Conservation (phyloP, 2,888 invertebrate species). For the Dysmachus trigonus region DNA sequence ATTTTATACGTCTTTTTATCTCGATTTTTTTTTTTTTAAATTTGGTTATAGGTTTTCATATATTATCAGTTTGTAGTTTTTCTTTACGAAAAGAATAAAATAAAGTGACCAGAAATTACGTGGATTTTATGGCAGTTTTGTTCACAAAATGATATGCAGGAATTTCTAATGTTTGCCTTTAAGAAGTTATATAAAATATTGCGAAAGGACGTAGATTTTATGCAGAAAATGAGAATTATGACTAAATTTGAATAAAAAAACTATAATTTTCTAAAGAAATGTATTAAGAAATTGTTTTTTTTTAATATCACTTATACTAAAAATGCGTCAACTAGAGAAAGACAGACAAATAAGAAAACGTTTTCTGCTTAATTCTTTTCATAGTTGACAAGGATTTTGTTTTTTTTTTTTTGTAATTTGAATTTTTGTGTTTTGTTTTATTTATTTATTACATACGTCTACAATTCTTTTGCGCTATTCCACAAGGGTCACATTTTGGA, state of each 20-base stretch:
- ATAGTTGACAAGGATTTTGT: background rate
- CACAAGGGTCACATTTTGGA: background rate
- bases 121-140: background rate
- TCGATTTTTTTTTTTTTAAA: background rate
- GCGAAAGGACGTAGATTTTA: too few species aligned
- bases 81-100: background rate
- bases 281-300: too few species aligned
- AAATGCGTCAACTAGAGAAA: background rate
- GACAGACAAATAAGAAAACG: background rate
- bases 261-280: too few species aligned
- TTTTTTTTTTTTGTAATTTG: background rate
- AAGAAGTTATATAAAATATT: background rate
- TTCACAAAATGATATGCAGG: background rate
- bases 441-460: background rate
- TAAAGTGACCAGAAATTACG: background rate
- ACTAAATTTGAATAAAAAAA: too few species aligned
- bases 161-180: background rate
- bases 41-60: too few species aligned
- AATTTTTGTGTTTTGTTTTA: background rate
- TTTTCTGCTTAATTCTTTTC: conserved; percentile 13
- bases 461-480: background rate
- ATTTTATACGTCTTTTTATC: background rate
- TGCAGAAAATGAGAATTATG: too few species aligned
- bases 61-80: too few species aligned
- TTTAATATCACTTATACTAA: background rate